These are phyloP conservation scores for Lineus longissimus DNA, from an alignment of 1,140 invertebrate species.

Conservation along the genomic window DNA sequence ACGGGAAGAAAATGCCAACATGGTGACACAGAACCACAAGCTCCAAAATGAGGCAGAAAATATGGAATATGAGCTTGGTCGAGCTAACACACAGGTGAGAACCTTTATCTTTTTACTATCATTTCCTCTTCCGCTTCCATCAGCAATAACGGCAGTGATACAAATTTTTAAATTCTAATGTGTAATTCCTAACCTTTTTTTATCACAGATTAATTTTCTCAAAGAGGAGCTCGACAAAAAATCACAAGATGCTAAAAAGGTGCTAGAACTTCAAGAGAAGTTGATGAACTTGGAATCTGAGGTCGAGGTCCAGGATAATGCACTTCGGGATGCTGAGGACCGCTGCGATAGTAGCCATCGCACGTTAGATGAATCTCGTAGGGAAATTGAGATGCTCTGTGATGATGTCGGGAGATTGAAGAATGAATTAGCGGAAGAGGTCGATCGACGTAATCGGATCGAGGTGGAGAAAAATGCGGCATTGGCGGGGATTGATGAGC, in stretches of 20 bases:
- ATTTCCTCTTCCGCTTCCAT: background rate
- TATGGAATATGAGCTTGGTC: background rate
- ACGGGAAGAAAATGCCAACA: slow-evolving; percentile 1
- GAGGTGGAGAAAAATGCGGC: slow-evolving; percentile 41
- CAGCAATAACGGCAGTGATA: background rate
- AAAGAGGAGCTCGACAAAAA: background rate
- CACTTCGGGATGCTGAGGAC: slow-evolving; percentile 35
- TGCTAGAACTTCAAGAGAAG: slow-evolving; percentile 1
- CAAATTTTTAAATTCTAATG: background rate
- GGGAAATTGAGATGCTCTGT: slow-evolving; percentile 25
- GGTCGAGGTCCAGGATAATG: background rate
- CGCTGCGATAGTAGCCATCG: slow-evolving; percentile 32
- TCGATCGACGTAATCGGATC: slow-evolving; percentile 27
- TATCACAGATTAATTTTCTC: background rate
- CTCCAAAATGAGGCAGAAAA: background rate
- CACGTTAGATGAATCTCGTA: slow-evolving; percentile 23
- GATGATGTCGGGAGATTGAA: slow-evolving; percentile 26
- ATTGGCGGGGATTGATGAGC: slow-evolving; percentile 37
- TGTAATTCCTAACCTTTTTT: background rate
- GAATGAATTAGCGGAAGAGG: slow-evolving; percentile 27
- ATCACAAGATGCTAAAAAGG: background rate
- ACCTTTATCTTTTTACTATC: background rate
- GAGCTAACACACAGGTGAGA: background rate
- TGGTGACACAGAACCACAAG: background rate
- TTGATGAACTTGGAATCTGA: slow-evolving; percentile 2